These are phyloP conservation scores for Neomicropteryx cornuta DNA, from an alignment of 1,140 invertebrate genomes.

Conservation along the genomic window DNA sequence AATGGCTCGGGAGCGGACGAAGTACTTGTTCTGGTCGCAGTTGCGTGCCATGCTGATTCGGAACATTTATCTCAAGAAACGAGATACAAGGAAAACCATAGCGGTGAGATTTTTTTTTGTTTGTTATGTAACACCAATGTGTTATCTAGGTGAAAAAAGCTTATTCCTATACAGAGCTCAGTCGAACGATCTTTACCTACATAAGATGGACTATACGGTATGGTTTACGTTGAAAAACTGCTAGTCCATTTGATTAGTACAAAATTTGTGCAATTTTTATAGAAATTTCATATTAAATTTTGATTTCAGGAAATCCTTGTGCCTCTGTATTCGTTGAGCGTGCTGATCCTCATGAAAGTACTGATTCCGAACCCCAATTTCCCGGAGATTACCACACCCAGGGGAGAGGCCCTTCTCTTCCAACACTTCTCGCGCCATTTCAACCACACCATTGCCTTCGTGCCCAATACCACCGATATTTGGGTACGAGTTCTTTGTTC, in stretches of 20 bases:
- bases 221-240: too few relatives aligned
- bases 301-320: slow-evolving; percentile 57
- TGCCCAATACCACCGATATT: slow-evolving; percentile 53
- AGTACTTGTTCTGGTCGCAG: slow-evolving; percentile 51
- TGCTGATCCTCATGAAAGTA: slow-evolving; percentile 59
- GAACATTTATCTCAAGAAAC: slow-evolving; percentile 58
- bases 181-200: too few relatives aligned
- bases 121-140: too few relatives aligned
- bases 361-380: slow-evolving; percentile 64
- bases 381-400: slow-evolving; percentile 49
- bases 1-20: too few relatives aligned
- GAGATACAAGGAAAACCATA: slow-evolving; percentile 59
- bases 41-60: slow-evolving; percentile 57
- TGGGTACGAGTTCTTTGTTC: slow-evolving; percentile 35
- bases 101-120: slow-evolving; percentile 40
- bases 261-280: too few relatives aligned
- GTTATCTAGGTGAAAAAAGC: too few relatives aligned
- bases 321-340: slow-evolving; percentile 58
- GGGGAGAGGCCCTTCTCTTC: slow-evolving; percentile 45
- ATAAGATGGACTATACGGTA: too few relatives aligned
- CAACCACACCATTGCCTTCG: slow-evolving; percentile 54
- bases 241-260: too few relatives aligned
- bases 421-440: slow-evolving; percentile 47
- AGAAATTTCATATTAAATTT: too few relatives aligned
- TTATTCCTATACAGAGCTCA: too few relatives aligned